Base-by-base conservation (phyloP, 2,888 invertebrate species). In the Melieria picta region DNA sequence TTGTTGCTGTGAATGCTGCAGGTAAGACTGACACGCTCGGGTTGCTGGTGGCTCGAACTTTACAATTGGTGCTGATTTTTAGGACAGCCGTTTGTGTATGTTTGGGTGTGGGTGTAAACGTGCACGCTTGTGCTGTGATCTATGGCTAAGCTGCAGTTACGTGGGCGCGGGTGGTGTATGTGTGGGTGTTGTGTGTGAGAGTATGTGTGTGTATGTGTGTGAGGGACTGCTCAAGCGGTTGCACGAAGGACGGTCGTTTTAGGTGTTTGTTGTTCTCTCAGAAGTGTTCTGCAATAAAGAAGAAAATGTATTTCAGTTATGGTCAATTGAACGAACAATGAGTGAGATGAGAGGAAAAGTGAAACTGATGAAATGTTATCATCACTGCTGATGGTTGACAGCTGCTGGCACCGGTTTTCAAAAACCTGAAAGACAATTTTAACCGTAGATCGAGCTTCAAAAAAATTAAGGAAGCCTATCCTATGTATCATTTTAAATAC, bases 211-310 rank as follows among this genome's bases (percentile, higher is more conserved):
- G 61, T 9, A 5, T 10, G 11, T 13, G 11, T 11, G 58, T 58
- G 11, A 16, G 13, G 58, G 30, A 30, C 30, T 30, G 30, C 42
- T 43, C 5, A 61, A 43, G 45, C 61, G 45, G 42, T 61, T 43
- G 4, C 61, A 61, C 61, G 45, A 61, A 61, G 61, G 61, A 61
- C 61, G 61, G 61, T 61, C 61, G 61, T 16, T 43, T 61, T 61
- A 10, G 42, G 7, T 57, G 5, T 13, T 57, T 13, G 5, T 57
- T 11, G 16, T 6, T 57, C 10, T 61, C 10, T 42, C 45, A 43
- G 10, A 43, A 58, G 45, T 45, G 45, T 45, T 61, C 61, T 61
- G 61, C 42, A 61, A 61, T 30, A 43, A 42, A 61, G 11, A 61
- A 43, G 45, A 43, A 43, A 61, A 57, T n/a, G 4, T 52, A 6